Evolutionary conservation across 2,797 vertebrate species (phyloP), one percentile per base, ranked within the genome.

Genomic region (Botia kubotai): DNA sequence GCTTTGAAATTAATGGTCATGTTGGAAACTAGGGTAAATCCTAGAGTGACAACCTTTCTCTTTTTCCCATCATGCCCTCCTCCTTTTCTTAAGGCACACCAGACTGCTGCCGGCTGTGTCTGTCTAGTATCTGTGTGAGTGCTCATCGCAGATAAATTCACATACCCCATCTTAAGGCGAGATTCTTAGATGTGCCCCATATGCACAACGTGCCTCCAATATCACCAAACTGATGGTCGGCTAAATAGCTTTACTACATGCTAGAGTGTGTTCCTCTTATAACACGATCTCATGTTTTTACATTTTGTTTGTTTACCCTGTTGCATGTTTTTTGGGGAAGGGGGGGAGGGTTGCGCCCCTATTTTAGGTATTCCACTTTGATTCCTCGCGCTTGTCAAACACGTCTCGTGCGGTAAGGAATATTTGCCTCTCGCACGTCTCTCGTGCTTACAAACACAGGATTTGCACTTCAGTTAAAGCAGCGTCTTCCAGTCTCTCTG

Each of bases 11-110:
- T 85, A 93, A 93, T 93, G 91, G 87, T 72, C 86, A 87, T 88
- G 90, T 90, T 91, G 88, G 88, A 92, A 94, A 93, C 86, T 92
- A 91, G 91, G 92, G 90, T 94, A 92, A 92, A 93, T 93, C 92
- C 89, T n/a, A 90, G 90, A 92, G 88, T 90, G 93, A 92, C 90
- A 90, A 88, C 80, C 43, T 60, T 75, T 71, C 16, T 2, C 13
- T 33, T 66, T 63, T 58, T 87, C 84, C 77, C 81, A 60, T 77
- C 14, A 76, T 67, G 46, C 63, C 21, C 48, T 79, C 69, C 70
- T n/a, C 76, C 53, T 91, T 87, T 90, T 91, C 89, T 91, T 84
- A 86, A 90, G 84, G 86, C 86, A 86, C 67, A 58, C 88, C 90
- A 90, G 82, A 83, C 10, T 46, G 58, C 16, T 57, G 46, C 48